Evolutionary conservation across 2,888 invertebrate species (phyloP).

Genomic region (Morpho achilles): DNA sequence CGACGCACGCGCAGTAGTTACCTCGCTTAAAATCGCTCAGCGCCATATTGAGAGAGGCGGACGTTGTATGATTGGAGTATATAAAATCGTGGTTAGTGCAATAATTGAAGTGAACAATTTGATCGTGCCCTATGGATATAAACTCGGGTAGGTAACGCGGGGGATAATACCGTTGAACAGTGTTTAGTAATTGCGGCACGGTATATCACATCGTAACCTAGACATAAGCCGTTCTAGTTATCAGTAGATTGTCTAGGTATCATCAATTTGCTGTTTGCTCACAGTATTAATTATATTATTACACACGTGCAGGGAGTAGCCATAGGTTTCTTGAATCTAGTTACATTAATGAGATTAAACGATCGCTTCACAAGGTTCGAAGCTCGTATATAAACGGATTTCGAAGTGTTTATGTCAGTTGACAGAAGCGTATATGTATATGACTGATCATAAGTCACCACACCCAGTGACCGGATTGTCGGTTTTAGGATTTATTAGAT

Average conservation of each 20-base stretch:
- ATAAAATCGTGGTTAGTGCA: slow-evolving; percentile 77
- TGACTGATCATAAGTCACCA: slow-evolving; percentile 81
- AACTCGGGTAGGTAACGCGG: slow-evolving; percentile 76
- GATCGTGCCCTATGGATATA: slow-evolving; percentile 80
- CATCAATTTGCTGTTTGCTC: slow-evolving; percentile 80
- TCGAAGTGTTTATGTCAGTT: slow-evolving; percentile 81
- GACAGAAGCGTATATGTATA: slow-evolving; percentile 82
- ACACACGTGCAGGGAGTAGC: slow-evolving; percentile 81
- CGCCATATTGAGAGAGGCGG: slow-evolving; percentile 89
- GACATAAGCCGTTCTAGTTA: slow-evolving; percentile 82
- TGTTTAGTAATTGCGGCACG: slow-evolving; percentile 47
- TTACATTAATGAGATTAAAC: slow-evolving; percentile 88
- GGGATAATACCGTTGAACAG: slow-evolving; percentile 51
- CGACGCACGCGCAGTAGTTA: slow-evolving; percentile 78
- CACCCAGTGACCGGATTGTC: slow-evolving; percentile 81
- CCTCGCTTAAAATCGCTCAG: slow-evolving; percentile 80
- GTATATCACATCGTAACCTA: slow-evolving; percentile 77
- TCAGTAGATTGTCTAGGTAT: slow-evolving; percentile 80
- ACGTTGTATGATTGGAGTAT: slow-evolving; percentile 82
- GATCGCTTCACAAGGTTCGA: slow-evolving; percentile 79
- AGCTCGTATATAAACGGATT: slow-evolving; percentile 80
- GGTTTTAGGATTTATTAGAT: slow-evolving; percentile 74
- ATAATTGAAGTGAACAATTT: slow-evolving; percentile 76
- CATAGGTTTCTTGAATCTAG: slow-evolving; percentile 88
- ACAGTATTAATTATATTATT: slow-evolving; percentile 84